These are phyloP conservation scores for Catharus minimus DNA, from an alignment of 2,113 vertebrate genomes.

Conservation along the genomic window DNA sequence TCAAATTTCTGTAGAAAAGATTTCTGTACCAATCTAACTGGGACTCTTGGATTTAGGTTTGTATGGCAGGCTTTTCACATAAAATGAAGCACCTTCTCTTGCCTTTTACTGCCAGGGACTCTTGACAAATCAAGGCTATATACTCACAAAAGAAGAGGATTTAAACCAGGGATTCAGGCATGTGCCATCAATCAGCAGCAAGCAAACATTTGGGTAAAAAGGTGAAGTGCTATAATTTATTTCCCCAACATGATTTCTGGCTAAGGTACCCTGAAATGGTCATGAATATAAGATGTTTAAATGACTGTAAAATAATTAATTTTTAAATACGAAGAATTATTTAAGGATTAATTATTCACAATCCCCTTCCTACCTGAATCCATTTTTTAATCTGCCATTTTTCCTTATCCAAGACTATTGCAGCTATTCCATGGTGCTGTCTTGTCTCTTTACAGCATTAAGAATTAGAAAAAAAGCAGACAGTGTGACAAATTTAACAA, in stretches of 20 bases:
- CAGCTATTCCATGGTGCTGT: not conserved
- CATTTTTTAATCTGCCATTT: not conserved
- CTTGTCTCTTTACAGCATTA: not conserved
- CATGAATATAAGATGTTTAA: constrained; percentile 13
- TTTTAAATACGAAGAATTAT: not conserved
- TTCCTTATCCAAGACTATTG: not conserved
- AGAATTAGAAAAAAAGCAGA: not conserved
- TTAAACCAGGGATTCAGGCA: not conserved
- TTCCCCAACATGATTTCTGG: not conserved
- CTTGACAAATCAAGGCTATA: not conserved
- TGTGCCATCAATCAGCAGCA: not conserved
- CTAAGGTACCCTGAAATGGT: not conserved
- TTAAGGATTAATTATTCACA: constrained; percentile 30
- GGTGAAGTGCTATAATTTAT: not conserved
- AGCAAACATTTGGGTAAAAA: constrained; percentile 34
- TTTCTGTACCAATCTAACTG: not conserved
- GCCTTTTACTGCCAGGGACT: not conserved
- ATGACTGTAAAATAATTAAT: not conserved
- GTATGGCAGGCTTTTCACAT: not conserved
- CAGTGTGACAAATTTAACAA: not conserved
- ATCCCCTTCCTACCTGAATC: not conserved
- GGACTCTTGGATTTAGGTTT: not conserved
- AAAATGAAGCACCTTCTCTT: not conserved
- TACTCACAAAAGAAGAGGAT: not conserved
- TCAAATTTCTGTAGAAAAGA: not conserved